Evolutionary conservation across 1,140 invertebrate genomes (phyloP).

Genomic region (Globodera rostochiensis): DNA sequence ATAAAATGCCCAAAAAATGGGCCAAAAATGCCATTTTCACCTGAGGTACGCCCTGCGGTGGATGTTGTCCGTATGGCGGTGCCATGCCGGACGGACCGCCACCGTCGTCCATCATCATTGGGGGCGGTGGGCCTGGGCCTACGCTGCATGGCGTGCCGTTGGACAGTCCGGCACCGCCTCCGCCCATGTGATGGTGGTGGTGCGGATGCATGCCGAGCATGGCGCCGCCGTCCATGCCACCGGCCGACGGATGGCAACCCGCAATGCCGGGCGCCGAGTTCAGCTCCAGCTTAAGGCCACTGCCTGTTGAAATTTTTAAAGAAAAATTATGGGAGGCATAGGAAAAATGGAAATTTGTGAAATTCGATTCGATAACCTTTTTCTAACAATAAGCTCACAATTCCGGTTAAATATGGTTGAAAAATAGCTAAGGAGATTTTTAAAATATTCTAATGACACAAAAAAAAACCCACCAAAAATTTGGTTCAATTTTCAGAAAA

Average conservation of each 20-base stretch:
- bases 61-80: slow-evolving; percentile 9
- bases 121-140: slow-evolving; percentile 12
- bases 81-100: slow-evolving; percentile 21
- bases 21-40: not conserved
- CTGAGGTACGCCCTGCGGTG: not conserved
- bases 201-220: slow-evolving; percentile 16
- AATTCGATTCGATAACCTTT: too few relatives aligned
- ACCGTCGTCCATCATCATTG: slow-evolving; percentile 22
- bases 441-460: too few relatives aligned
- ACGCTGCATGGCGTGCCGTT: slow-evolving; percentile 22
- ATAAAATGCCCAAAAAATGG: too few relatives aligned
- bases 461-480: too few relatives aligned
- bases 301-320: not conserved
- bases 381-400: too few relatives aligned
- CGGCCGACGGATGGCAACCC: not conserved
- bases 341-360: too few relatives aligned
- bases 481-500: too few relatives aligned
- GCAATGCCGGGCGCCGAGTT: not conserved
- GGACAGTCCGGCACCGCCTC: slow-evolving; percentile 22
- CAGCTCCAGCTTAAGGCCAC: slow-evolving; percentile 31
- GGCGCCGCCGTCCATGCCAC: slow-evolving; percentile 1
- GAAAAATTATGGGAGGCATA: too few relatives aligned
- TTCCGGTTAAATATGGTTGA: too few relatives aligned
- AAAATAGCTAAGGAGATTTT: too few relatives aligned
- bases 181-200: slow-evolving; percentile 32